Evolutionary conservation across 2,113 vertebrate species (phyloP).

Genomic region (Cyprinodon tularosa): DNA sequence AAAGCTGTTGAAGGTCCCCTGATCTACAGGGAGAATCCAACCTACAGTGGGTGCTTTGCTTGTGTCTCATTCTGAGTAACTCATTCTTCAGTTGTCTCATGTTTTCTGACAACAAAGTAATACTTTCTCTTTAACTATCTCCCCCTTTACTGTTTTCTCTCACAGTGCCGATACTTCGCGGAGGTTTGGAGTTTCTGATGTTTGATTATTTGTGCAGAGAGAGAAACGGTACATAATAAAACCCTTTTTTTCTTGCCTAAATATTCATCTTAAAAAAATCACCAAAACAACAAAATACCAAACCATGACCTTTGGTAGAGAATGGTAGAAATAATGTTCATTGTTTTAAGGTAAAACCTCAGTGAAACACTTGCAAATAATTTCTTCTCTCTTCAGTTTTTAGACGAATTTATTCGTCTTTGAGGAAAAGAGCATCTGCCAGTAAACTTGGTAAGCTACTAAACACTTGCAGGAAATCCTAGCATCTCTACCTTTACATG

Average conservation of each 20-base stretch:
- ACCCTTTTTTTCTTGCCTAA: neutral
- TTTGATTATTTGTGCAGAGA: no score
- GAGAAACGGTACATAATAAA: neutral
- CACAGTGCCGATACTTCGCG: neutral
- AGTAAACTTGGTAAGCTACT: neutral
- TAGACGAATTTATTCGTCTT: neutral
- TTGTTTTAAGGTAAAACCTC: no score
- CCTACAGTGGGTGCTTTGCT: slow-evolving; percentile 31
- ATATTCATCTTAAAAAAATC: neutral
- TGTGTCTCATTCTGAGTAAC: neutral
- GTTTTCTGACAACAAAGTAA: neutral
- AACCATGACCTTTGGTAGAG: no score
- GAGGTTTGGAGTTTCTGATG: neutral
- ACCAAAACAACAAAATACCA: no score
- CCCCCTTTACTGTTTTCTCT: neutral
- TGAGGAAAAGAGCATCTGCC: neutral
- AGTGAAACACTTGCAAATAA: neutral
- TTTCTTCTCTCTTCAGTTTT: slow-evolving; percentile 7
- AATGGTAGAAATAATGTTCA: no score
- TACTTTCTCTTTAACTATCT: neutral
- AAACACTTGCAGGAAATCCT: neutral
- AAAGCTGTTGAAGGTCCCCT: slow-evolving; percentile 71
- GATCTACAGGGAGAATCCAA: slow-evolving; percentile 59
- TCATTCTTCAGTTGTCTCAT: neutral
- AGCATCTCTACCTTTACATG: neutral